Base-by-base conservation (phyloP, 2,113 vertebrate species). In the Lamprotornis superbus region DNA sequence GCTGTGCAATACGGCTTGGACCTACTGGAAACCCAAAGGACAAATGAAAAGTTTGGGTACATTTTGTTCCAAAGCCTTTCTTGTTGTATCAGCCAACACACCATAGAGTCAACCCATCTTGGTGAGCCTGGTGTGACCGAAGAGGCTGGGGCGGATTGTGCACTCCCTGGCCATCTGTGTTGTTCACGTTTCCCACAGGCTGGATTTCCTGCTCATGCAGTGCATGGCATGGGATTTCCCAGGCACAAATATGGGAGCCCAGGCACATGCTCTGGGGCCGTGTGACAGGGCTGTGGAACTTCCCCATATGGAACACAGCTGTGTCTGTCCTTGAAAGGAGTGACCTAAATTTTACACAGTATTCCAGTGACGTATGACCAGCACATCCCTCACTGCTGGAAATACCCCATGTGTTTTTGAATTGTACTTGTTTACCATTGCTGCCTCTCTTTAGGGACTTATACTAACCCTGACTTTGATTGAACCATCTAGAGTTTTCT, bases 281-380 rank as follows among this genome's bases (percentile, higher is more conserved):
- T 77, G 86, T 61, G 79, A 89, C 77, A 56, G 83, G 76, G 86
- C 91, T 69, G 47, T 96, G 94, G 86, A 89, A 67, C 59, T 89
- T 78, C 68, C 59, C 91, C 96, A 95, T 94, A 94, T 97, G 96
- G 94, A 95, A 57, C 93, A 97, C 96, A 97, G 95, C 95, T 97
- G 96, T 95, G 93, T 68, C 91, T 91, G 80, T 86, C 86, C 93
- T 95, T 93, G 95, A 91, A 92, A 94, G 40, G 70, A 44, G 61
- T 95, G 95, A 97, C 95, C 96, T 95, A 91, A 95, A 96, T 97
- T 97, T 94, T 96, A 79, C 74, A 87, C 87, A 87, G 61, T 95
- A 84, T 91, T 95, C 80, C 69, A 68, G 56, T 89, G 89, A 91
- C 3, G 37, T 96, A 60, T 75, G 76, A 89, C 83, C 1, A 5